Evolutionary conservation across 2,797 vertebrate species (phyloP).

Genomic region (Kryptolebias ocellatus): DNA sequence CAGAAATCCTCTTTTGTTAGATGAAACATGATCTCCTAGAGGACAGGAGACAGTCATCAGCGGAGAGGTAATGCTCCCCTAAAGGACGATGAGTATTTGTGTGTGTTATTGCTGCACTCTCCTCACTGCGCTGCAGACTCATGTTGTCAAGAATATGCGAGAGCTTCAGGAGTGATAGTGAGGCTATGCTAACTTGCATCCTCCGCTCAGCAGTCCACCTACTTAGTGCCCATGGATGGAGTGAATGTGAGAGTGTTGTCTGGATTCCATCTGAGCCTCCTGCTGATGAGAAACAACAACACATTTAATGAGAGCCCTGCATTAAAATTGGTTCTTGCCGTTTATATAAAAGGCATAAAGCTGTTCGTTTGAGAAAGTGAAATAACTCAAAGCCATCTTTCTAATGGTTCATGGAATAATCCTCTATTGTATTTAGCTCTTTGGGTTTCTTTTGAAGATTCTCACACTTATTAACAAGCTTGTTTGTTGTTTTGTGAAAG

Average conservation of each 20-base stretch:
- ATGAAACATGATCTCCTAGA: constrained; percentile 33
- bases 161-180: constrained; percentile 39
- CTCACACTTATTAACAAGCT: constrained; percentile 1
- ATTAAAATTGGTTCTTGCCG: not conserved
- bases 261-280: not conserved
- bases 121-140: constrained; percentile 31
- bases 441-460: constrained; percentile 5
- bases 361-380: not conserved
- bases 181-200: constrained; percentile 40
- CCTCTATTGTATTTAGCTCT: constrained; percentile 1
- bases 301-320: not conserved
- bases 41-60: constrained; percentile 37
- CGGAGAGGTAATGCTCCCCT: constrained; percentile 20
- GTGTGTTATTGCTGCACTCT: constrained; percentile 13
- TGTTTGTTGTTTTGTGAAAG: constrained; percentile 2
- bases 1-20: constrained; percentile 32
- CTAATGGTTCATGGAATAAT: constrained; percentile 1
- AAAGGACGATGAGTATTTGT: constrained; percentile 28
- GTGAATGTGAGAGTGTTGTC: not conserved
- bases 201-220: constrained; percentile 22
- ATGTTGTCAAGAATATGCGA: constrained; percentile 32
- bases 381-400: not conserved
- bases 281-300: not conserved
- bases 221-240: not conserved
- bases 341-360: not conserved